Conservation (phyloP, 2,797 vertebrate species). For the Enteromius thamalakanensis region DNA sequence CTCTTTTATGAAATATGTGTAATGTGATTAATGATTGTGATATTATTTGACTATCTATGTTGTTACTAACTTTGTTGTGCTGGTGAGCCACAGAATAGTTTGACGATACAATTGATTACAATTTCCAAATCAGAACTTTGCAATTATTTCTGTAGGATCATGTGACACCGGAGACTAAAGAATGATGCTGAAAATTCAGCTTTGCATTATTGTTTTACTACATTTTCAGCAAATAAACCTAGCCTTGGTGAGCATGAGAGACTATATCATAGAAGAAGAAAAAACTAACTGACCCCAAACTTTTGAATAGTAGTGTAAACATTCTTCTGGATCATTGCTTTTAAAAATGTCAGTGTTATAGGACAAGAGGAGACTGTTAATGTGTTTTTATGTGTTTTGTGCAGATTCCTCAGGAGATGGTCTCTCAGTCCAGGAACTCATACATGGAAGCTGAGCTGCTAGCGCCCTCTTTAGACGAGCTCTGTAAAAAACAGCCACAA, state of each 20-base stretch:
- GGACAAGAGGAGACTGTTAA: neutral
- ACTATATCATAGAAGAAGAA: neutral
- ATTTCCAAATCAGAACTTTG: neutral
- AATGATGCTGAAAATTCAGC: neutral
- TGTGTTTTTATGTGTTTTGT: neutral
- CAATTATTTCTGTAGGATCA: neutral
- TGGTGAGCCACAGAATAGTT: no score
- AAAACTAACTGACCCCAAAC: no score
- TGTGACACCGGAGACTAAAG: neutral
- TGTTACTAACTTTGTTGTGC: no score
- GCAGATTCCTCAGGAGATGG: slow-evolving; percentile 93
- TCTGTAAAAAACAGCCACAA: slow-evolving; percentile 79
- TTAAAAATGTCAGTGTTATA: neutral
- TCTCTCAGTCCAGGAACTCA: slow-evolving; percentile 89
- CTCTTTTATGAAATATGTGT: no score
- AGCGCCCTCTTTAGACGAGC: slow-evolving; percentile 84
- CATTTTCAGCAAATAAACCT: neutral
- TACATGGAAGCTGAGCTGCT: slow-evolving; percentile 90
- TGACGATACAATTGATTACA: no score
- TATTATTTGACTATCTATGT: no score
- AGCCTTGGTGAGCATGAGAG: neutral
- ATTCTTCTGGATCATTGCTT: neutral
- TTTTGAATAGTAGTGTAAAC: neutral
- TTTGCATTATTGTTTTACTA: neutral
- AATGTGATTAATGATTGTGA: no score